Conservation (phyloP, 2,888 invertebrate genomes). For the Clostera curtula region DNA sequence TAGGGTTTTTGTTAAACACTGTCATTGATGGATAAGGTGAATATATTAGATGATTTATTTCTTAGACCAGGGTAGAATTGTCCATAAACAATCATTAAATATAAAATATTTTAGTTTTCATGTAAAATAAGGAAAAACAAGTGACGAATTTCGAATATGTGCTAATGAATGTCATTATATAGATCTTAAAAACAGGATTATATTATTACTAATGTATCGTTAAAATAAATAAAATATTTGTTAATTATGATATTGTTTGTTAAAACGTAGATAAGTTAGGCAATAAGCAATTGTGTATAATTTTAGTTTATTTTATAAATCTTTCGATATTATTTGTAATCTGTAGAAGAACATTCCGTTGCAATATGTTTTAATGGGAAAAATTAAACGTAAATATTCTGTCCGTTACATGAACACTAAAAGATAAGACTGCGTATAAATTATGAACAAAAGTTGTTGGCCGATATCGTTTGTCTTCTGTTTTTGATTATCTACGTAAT, state of each 20-base stretch:
- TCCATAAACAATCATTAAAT: too few species aligned
- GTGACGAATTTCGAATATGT: too few species aligned
- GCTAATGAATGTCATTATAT: too few species aligned
- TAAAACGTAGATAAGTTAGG: constrained; percentile 19
- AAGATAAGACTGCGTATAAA: constrained; percentile 50
- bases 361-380: constrained; percentile 23
- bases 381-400: constrained; percentile 26
- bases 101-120: too few species aligned
- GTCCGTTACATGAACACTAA: constrained; percentile 31
- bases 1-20: too few species aligned
- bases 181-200: too few species aligned
- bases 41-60: too few species aligned
- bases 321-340: constrained; percentile 18
- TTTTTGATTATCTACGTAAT: constrained; percentile 24
- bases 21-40: too few species aligned
- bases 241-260: constrained; percentile 13
- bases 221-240: constrained; percentile 11
- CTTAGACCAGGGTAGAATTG: too few species aligned
- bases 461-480: constrained; percentile 21
- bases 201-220: constrained; percentile 7
- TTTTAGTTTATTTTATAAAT: constrained; percentile 13
- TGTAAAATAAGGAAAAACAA: too few species aligned
- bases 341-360: constrained; percentile 30
- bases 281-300: constrained; percentile 12
- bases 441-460: constrained; percentile 28